A percentile compares a stretch with the other conserved stretches of the same genome.
Conservation (phyloP, 2,888 invertebrate species). For the Perithous albicinctus region DNA sequence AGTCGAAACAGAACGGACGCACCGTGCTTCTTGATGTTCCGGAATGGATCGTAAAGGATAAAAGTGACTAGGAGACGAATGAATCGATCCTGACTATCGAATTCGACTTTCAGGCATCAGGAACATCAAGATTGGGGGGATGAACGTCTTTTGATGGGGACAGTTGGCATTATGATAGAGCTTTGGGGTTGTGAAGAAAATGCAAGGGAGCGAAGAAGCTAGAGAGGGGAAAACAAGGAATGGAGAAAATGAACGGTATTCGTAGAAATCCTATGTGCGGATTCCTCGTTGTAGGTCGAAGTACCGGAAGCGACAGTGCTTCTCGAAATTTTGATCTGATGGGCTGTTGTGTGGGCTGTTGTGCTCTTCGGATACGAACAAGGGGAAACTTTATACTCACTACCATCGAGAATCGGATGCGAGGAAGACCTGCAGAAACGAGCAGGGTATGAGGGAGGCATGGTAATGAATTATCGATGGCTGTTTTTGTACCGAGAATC, state of each 20-base stretch:
- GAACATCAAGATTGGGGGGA: slow-evolving; percentile 5
- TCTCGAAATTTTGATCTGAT: slow-evolving; percentile 28
- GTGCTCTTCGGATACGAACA: not conserved
- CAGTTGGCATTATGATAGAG: not conserved
- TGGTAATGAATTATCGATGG: slow-evolving; percentile 60
- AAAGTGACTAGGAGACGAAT: slow-evolving; percentile 28
- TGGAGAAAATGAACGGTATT: slow-evolving; percentile 6
- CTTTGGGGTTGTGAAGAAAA: slow-evolving; percentile 10
- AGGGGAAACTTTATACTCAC: slow-evolving; percentile 47
- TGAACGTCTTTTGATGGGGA: not conserved
- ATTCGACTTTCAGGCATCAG: slow-evolving; percentile 32
- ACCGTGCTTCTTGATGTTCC: slow-evolving; percentile 30
- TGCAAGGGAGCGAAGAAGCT: not conserved
- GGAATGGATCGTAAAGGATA: slow-evolving; percentile 34
- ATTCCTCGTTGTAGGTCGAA: not conserved
- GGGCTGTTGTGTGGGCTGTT: not conserved
- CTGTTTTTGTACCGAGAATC: slow-evolving; percentile 40
- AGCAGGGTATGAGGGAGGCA: slow-evolving; percentile 8
- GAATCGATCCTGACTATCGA: slow-evolving; percentile 38
- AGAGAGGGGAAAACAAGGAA: slow-evolving; percentile 14
- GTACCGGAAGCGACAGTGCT: slow-evolving; percentile 11
- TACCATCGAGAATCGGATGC: slow-evolving; percentile 26
- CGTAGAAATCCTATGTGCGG: not conserved
- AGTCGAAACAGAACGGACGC: slow-evolving; percentile 7
- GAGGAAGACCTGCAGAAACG: slow-evolving; percentile 52